Percentiles rank a stretch among this genome's conserved stretches.
Evolutionary conservation across 2,888 invertebrate species (phyloP).

Genomic region (Leucophenga montana): DNA sequence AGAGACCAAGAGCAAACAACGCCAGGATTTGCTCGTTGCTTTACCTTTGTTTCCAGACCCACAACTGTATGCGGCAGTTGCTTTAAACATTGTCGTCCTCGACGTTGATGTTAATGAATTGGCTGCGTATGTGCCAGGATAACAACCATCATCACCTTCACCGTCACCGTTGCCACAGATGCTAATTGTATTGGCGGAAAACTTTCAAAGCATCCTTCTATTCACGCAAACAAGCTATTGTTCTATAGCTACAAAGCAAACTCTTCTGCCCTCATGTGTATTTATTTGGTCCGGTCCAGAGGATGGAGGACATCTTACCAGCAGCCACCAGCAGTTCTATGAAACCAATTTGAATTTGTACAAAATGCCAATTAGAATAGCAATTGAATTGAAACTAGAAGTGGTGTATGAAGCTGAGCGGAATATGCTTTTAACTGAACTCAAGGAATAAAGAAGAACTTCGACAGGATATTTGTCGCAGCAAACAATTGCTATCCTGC

Average conservation of each 20-base stretch:
- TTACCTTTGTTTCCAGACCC: background rate
- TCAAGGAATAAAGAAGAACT: background rate
- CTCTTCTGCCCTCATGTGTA: background rate
- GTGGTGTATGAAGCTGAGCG: background rate
- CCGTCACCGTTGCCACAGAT: background rate
- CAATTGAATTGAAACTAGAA: conserved; percentile 10
- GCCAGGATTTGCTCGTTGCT: background rate
- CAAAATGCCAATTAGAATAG: conserved; percentile 57
- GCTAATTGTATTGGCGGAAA: conserved; percentile 17
- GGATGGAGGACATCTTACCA: conserved; percentile 30
- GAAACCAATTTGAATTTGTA: conserved; percentile 50
- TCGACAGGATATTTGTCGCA: conserved; percentile 7
- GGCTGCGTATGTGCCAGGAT: too few species aligned
- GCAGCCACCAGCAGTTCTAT: conserved; percentile 18
- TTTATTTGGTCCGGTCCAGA: conserved; percentile 36
- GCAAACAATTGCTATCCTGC: conserved; percentile 4
- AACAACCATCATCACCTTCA: too few species aligned
- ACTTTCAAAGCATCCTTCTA: background rate
- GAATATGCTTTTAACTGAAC: background rate
- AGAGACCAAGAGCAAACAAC: background rate
- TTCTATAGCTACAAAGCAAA: background rate
- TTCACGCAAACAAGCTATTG: too few species aligned
- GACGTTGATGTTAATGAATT: too few species aligned
- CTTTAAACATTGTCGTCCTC: too few species aligned
- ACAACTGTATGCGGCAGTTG: too few species aligned